A percentile compares a stretch with the other conserved stretches of the same genome.
These are phyloP conservation scores for Pyrrhia umbra DNA, from an alignment of 2,888 invertebrate species.

Conservation along the genomic window DNA sequence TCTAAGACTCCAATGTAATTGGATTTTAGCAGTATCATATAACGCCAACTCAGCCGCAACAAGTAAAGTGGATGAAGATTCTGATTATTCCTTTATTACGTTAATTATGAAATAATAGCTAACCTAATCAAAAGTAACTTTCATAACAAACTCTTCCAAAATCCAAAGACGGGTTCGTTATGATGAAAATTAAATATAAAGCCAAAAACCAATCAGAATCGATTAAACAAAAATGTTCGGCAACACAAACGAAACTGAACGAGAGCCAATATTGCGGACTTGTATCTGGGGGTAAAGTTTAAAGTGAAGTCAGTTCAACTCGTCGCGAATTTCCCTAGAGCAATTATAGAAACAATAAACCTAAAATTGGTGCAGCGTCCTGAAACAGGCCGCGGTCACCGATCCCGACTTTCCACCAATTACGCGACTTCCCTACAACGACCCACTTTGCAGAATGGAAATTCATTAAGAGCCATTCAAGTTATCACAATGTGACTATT, in stretches of 20 bases:
- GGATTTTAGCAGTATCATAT: not conserved
- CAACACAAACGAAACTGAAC: constrained; percentile 59
- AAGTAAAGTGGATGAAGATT: not conserved
- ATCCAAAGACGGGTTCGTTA: constrained; percentile 29
- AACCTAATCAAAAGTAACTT: constrained; percentile 5
- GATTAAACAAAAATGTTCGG: constrained; percentile 58
- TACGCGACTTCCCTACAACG: constrained; percentile 80
- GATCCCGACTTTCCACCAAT: constrained; percentile 84
- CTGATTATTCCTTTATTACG: constrained; percentile 9
- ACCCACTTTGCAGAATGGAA: constrained; percentile 85
- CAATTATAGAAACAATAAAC: constrained; percentile 89
- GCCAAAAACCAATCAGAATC: constrained; percentile 57
- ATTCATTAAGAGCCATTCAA: constrained; percentile 89
- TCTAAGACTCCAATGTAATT: not conserved
- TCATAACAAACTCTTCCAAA: constrained; percentile 17
- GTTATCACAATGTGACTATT: constrained; percentile 86
- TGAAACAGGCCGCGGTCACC: constrained; percentile 80
- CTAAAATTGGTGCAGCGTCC: constrained; percentile 85
- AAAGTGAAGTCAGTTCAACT: constrained; percentile 72
- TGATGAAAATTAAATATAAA: constrained; percentile 54
- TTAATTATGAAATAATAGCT: constrained; percentile 20
- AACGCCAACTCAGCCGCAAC: not conserved
- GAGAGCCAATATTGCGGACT: constrained; percentile 68
- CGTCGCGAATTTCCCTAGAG: constrained; percentile 79
- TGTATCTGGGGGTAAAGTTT: constrained; percentile 72